Evolutionary conservation across 1,140 invertebrate species (phyloP).

Genomic region (Listronotus oregonensis): DNA sequence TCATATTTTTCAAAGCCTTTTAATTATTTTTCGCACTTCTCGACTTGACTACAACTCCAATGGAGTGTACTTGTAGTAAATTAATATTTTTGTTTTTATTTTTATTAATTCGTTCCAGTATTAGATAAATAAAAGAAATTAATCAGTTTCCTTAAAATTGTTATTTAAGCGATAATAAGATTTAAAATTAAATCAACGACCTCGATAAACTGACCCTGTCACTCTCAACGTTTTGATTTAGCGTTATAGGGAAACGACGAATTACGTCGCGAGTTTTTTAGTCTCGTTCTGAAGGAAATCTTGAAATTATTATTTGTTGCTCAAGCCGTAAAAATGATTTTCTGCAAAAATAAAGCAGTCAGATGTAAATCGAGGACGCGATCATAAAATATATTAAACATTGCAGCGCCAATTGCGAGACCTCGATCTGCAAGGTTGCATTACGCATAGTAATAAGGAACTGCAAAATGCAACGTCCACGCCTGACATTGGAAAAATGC

Average conservation of each 20-base stretch:
- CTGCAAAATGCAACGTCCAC: conserved; percentile 40
- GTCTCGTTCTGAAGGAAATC: no score
- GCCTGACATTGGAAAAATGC: conserved; percentile 39
- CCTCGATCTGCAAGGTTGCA: conserved; percentile 46
- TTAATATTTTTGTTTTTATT: conserved; percentile 20
- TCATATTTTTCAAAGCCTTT: no score
- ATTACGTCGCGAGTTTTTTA: neutral
- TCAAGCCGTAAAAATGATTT: conserved; percentile 23
- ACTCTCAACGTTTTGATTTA: conserved; percentile 16
- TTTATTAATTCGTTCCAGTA: conserved; percentile 29
- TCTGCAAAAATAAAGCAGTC: conserved; percentile 32
- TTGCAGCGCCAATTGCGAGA: conserved; percentile 41
- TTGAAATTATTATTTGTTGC: neutral
- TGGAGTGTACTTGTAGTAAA: neutral
- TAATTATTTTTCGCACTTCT: no score
- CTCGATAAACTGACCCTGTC: conserved; percentile 29
- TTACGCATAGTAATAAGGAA: conserved; percentile 50
- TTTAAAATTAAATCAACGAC: conserved; percentile 28
- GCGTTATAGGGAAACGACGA: conserved; percentile 21
- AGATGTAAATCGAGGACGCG: conserved; percentile 47
- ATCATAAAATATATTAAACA: conserved; percentile 45
- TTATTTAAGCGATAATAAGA: conserved; percentile 29
- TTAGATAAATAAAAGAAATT: conserved; percentile 29
- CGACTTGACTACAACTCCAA: no score
- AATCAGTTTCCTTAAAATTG: conserved; percentile 36